A percentile compares a stretch with the other conserved stretches of the same genome.
Conservation (phyloP, 1,140 invertebrate genomes). For the Pogonomyrmex barbatus region DNA sequence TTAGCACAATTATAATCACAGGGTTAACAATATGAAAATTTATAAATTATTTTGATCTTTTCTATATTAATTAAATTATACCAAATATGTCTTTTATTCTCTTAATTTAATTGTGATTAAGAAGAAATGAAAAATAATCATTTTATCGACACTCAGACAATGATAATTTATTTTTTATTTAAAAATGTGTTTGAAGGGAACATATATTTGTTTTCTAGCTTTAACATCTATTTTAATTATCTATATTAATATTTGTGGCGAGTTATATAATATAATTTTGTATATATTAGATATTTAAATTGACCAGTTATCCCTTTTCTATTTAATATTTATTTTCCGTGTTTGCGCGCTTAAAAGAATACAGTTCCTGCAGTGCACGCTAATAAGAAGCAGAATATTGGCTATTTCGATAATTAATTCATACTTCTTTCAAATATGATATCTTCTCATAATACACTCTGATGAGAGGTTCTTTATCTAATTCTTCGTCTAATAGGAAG, state of each 20-base stretch:
- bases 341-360: constrained; percentile 19
- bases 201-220: constrained; percentile 50
- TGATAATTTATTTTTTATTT: constrained; percentile 42
- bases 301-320: constrained; percentile 51
- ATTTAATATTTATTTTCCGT: constrained; percentile 75
- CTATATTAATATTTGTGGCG: constrained; percentile 5
- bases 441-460: constrained; percentile 29
- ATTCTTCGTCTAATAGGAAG: constrained; percentile 32
- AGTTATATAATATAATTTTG: constrained; percentile 63
- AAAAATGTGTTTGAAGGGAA: constrained; percentile 38
- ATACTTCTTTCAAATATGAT: constrained; percentile 1
- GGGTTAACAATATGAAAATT: constrained; percentile 7
- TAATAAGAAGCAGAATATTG: constrained; percentile 20
- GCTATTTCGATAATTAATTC: constrained; percentile 18
- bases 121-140: background rate
- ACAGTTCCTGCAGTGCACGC: constrained; percentile 40
- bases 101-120: background rate
- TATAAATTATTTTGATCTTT: constrained; percentile 7
- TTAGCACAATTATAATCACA: background rate
- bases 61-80: background rate
- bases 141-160: constrained; percentile 21
- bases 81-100: background rate
- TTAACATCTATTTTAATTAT: constrained; percentile 34
- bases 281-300: constrained; percentile 69
- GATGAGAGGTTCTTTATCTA: background rate